Conservation (phyloP, 1,140 invertebrate genomes). For the Zaprionus africanus region DNA sequence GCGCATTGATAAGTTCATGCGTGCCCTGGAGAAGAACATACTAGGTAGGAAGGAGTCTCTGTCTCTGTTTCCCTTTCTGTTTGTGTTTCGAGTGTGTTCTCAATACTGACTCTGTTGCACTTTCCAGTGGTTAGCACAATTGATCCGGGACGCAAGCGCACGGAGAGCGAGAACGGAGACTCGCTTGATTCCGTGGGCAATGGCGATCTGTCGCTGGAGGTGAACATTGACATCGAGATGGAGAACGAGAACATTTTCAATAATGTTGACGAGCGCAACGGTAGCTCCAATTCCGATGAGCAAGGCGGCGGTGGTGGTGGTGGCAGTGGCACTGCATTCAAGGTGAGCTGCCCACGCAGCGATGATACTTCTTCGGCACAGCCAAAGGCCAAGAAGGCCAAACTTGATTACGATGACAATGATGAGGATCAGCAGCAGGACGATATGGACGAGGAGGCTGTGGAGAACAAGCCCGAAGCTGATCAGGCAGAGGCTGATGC, state of each 20-base stretch:
- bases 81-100: background rate
- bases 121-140: conserved; percentile 94
- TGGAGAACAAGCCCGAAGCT: conserved; percentile 17
- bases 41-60: conserved; percentile 84
- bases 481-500: background rate
- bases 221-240: conserved; percentile 89
- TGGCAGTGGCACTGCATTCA: conserved; percentile 17
- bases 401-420: conserved; percentile 63
- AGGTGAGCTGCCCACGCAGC: conserved; percentile 57
- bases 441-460: conserved; percentile 23
- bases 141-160: conserved; percentile 90
- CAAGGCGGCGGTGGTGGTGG: conserved; percentile 13
- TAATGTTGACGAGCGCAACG: conserved; percentile 81
- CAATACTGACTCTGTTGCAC: background rate
- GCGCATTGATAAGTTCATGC: conserved; percentile 97
- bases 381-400: conserved; percentile 79
- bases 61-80: background rate
- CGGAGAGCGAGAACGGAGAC: conserved; percentile 89
- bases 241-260: conserved; percentile 87
- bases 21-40: conserved; percentile 97
- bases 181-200: conserved; percentile 86
- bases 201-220: conserved; percentile 87
- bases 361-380: conserved; percentile 43
- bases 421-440: conserved; percentile 46
- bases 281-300: conserved; percentile 39